These are phyloP conservation scores for Hydropsyche tenuis DNA, from an alignment of 1,140 invertebrate genomes.

Conservation along the genomic window DNA sequence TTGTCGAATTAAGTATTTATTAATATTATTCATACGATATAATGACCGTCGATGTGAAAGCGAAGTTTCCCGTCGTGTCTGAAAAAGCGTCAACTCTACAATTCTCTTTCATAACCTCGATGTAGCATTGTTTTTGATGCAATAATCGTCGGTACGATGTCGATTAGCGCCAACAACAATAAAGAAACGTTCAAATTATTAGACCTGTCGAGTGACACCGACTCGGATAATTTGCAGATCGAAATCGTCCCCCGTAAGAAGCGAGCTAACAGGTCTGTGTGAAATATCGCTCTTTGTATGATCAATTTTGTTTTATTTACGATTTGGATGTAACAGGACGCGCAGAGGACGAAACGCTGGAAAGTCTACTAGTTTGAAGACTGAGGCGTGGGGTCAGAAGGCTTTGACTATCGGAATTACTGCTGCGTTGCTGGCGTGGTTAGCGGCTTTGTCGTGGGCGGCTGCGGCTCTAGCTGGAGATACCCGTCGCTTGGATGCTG, in stretches of 20 bases:
- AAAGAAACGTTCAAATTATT: conserved; percentile 71
- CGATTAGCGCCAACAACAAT: conserved; percentile 56
- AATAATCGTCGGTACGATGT: conserved; percentile 35
- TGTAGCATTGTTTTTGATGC: neutral
- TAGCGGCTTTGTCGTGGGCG: conserved; percentile 59
- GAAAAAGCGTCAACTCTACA: neutral
- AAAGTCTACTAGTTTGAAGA: neutral
- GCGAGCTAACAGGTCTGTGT: conserved; percentile 63
- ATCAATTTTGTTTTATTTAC: too few species aligned
- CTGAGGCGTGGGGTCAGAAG: conserved; percentile 43
- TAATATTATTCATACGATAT: neutral
- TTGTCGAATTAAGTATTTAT: neutral
- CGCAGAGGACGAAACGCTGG: conserved; percentile 28
- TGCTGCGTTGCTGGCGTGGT: conserved; percentile 53
- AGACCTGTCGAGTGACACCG: conserved; percentile 66
- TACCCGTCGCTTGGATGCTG: conserved; percentile 58
- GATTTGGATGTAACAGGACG: conserved; percentile 29
- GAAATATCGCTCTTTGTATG: neutral
- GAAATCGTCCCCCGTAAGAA: conserved; percentile 67
- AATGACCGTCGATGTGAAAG: neutral
- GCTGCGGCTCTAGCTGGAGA: conserved; percentile 61
- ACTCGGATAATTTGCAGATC: conserved; percentile 68
- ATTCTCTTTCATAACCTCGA: conserved; percentile 8
- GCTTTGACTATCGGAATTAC: conserved; percentile 36
- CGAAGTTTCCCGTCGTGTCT: neutral